These are phyloP conservation scores for Saccopteryx leptura DNA, from an alignment of 2,113 vertebrate species.

Conservation along the genomic window DNA sequence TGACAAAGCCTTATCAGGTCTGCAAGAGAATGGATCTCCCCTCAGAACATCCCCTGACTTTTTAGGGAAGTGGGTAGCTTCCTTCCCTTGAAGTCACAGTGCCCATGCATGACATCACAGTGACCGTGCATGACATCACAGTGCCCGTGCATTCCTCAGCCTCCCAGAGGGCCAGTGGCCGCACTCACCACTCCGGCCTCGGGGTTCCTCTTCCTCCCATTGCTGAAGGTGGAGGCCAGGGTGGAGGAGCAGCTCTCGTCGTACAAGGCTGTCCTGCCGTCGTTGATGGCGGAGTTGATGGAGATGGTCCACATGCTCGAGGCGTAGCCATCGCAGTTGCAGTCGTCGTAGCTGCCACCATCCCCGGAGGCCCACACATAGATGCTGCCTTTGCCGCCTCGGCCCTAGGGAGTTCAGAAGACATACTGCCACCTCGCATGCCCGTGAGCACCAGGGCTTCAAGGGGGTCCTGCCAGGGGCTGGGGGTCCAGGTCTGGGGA, in stretches of 20 bases:
- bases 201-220: constrained; percentile 97
- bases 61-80: not conserved
- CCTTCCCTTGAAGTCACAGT: not conserved
- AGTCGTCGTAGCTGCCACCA: constrained; percentile 98
- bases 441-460: not conserved
- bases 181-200: constrained; percentile 97
- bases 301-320: constrained; percentile 99
- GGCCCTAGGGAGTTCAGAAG: constrained; percentile 89
- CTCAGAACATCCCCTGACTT: constrained; percentile 63
- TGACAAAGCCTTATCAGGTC: not conserved
- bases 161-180: not conserved
- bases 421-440: not conserved
- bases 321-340: constrained; percentile 98
- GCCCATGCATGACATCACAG: not conserved
- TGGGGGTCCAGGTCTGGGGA: accelerated
- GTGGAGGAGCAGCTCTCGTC: constrained; percentile 99
- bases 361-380: constrained; percentile 99
- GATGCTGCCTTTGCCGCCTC: constrained; percentile 98
- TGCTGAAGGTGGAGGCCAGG: constrained; percentile 98
- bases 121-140: accelerated
- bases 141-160: not conserved
- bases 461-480: not conserved
- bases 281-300: constrained; percentile 99
- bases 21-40: constrained; percentile 48
- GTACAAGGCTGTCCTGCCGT: constrained; percentile 97